Percentiles rank a stretch among this genome's conserved stretches.
Conservation (phyloP, 2,888 invertebrate species). For the Aspidiotus destructor region DNA sequence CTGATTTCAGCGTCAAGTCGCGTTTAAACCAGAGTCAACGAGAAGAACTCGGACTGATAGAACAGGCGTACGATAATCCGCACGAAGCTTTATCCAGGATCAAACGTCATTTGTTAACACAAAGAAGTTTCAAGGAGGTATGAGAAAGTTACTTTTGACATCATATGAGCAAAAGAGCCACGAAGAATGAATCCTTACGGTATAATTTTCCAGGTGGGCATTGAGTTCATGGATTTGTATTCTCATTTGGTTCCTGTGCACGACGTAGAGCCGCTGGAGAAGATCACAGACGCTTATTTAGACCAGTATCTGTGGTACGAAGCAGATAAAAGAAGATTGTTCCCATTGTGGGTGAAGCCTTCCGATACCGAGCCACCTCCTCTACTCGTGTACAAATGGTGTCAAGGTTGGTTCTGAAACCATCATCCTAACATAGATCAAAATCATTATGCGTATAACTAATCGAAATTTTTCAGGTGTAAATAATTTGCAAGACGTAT, state of each 20-base stretch:
- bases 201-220: constrained; percentile 61
- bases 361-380: constrained; percentile 96
- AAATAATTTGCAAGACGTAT: constrained; percentile 94
- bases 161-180: no score
- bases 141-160: constrained; percentile 14
- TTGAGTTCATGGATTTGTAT: constrained; percentile 99
- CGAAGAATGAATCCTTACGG: constrained; percentile 35
- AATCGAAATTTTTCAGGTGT: constrained; percentile 54
- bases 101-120: constrained; percentile 96
- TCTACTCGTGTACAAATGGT: constrained; percentile 92
- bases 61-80: constrained; percentile 99
- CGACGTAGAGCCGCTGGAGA: constrained; percentile 97
- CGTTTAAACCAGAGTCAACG: constrained; percentile 96
- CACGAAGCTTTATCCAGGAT: constrained; percentile 98
- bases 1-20: constrained; percentile 71
- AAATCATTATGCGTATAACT: not conserved
- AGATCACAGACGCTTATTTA: constrained; percentile 98
- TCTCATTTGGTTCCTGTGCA: constrained; percentile 98
- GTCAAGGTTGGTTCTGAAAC: constrained; percentile 61
- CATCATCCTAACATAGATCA: not conserved
- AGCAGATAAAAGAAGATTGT: constrained; percentile 90
- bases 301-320: constrained; percentile 99
- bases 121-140: constrained; percentile 95
- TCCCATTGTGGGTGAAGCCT: constrained; percentile 99
- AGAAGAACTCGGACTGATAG: constrained; percentile 95